phyloP scores from a whole-genome alignment of 2,888 invertebrate genomes.

The Masnerella sp. region DNA sequence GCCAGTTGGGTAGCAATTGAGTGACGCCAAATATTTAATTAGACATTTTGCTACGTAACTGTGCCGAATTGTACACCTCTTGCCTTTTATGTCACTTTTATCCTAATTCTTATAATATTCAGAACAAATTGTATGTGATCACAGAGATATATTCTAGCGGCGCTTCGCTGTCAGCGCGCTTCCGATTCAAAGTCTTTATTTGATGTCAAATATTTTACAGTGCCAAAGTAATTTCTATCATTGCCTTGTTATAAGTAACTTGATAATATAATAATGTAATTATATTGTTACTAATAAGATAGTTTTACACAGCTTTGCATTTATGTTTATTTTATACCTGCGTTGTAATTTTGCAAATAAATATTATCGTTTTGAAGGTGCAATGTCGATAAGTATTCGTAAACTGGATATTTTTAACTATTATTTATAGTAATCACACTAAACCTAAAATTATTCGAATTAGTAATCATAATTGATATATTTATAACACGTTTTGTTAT shows the following conservation, averaged over 20 bases:
- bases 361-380: not conserved
- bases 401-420: no score
- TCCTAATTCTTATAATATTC: slow-evolving; percentile 37
- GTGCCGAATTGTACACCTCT: slow-evolving; percentile 57
- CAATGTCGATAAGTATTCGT: no score
- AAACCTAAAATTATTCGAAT: no score
- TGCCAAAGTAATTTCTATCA: slow-evolving; percentile 58
- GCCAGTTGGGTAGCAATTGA: slow-evolving; percentile 72
- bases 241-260: slow-evolving; percentile 56
- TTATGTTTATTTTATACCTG: slow-evolving; percentile 22
- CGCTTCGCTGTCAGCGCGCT: slow-evolving; percentile 26
- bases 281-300: slow-evolving; percentile 61
- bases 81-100: slow-evolving; percentile 52
- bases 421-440: no score
- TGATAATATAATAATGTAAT: slow-evolving; percentile 54
- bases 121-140: slow-evolving; percentile 68
- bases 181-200: slow-evolving; percentile 57
- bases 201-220: slow-evolving; percentile 55
- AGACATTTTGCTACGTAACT: slow-evolving; percentile 77
- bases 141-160: slow-evolving; percentile 31
- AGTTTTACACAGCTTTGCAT: slow-evolving; percentile 52
- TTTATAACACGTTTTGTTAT: no score
- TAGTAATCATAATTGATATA: no score
- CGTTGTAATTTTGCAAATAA: not conserved
- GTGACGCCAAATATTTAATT: slow-evolving; percentile 77